These are phyloP conservation scores for Pegoplata infirma DNA, from an alignment of 2,888 invertebrate species.

Conservation along the genomic window DNA sequence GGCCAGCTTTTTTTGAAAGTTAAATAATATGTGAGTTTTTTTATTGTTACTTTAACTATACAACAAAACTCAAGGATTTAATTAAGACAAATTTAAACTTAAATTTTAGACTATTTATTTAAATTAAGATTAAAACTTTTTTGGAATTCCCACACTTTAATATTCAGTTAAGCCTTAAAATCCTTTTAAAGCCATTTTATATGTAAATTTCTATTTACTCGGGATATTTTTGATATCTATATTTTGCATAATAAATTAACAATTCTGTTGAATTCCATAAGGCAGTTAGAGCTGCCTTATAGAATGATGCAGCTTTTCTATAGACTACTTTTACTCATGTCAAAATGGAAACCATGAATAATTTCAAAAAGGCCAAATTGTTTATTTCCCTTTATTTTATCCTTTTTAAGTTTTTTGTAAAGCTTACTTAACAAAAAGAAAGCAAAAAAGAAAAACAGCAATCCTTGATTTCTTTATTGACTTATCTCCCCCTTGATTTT, in stretches of 20 bases:
- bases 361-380: constrained; percentile 35
- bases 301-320: not conserved
- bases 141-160: too few species aligned
- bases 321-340: not conserved
- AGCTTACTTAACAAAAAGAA: not conserved
- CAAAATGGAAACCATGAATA: constrained; percentile 30
- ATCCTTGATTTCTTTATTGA: not conserved
- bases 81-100: not conserved
- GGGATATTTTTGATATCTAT: not conserved
- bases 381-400: not conserved
- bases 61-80: too few species aligned
- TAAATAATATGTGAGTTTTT: too few species aligned
- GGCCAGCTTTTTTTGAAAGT: too few species aligned
- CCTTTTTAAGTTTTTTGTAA: not conserved
- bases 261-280: not conserved
- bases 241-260: constrained; percentile 45
- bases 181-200: not conserved
- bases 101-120: not conserved
- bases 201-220: constrained; percentile 20
- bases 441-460: too few species aligned
- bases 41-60: too few species aligned
- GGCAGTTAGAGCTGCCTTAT: not conserved
- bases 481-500: not conserved
- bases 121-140: too few species aligned
- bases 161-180: not conserved